Evolutionary conservation across 1,140 invertebrate genomes (phyloP).

Genomic region (Adelges cooleyi): DNA sequence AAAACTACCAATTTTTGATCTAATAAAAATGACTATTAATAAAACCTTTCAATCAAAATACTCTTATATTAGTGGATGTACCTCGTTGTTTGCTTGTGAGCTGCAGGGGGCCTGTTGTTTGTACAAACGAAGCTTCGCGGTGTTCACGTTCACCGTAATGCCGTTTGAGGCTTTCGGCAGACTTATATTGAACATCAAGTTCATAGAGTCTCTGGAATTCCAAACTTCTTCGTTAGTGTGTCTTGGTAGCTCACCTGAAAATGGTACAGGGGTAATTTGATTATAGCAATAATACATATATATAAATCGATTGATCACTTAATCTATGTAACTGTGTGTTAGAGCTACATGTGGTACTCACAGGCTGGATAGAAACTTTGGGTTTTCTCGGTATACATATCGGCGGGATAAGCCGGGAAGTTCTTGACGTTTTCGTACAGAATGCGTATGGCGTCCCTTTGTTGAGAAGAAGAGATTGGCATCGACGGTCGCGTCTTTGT

Average conservation of each 20-base stretch:
- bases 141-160: conserved; percentile 38
- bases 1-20: too few relatives aligned
- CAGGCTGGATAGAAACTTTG: conserved; percentile 34
- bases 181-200: conserved; percentile 45
- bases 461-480: background rate
- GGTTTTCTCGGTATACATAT: conserved; percentile 33
- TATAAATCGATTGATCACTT: too few relatives aligned
- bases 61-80: too few relatives aligned
- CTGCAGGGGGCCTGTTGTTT: background rate
- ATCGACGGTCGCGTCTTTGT: background rate
- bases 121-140: conserved; percentile 33
- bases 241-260: conserved; percentile 42
- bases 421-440: conserved; percentile 30
- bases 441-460: conserved; percentile 24
- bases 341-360: conserved; percentile 28
- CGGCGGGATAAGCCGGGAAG: conserved; percentile 21
- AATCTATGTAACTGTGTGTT: too few relatives aligned
- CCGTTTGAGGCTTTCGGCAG: conserved; percentile 39
- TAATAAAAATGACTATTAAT: too few relatives aligned
- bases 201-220: conserved; percentile 44
- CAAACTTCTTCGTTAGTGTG: conserved; percentile 46
- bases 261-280: background rate
- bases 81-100: conserved; percentile 4
- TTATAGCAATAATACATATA: background rate
- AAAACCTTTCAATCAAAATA: too few relatives aligned